Conservation (phyloP, 2,797 vertebrate species). For the Aldrovandia affinis region DNA sequence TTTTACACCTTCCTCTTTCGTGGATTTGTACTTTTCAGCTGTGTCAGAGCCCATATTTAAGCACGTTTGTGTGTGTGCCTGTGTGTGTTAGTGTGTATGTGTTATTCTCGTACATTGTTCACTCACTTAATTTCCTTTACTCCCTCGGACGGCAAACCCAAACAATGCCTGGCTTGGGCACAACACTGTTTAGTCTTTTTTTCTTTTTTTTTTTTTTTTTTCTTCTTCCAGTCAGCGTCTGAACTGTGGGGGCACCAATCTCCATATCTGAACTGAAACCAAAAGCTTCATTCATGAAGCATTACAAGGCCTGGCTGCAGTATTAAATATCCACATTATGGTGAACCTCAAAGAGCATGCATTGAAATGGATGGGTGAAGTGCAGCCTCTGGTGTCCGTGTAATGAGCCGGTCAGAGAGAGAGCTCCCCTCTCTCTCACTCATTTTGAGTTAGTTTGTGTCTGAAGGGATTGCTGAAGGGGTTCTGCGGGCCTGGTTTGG, state of each 20-base stretch:
- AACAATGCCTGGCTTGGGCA: slow-evolving; percentile 36
- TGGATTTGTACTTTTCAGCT: too few relatives aligned
- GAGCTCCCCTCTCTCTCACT: background rate
- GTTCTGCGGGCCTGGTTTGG: background rate
- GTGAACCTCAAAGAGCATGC: slow-evolving; percentile 40
- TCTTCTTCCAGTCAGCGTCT: slow-evolving; percentile 36
- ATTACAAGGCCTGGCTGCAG: slow-evolving; percentile 65
- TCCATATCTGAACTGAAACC: slow-evolving; percentile 56
- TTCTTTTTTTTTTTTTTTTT: slow-evolving; percentile 31
- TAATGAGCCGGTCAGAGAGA: background rate
- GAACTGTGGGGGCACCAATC: slow-evolving; percentile 47
- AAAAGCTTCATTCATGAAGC: slow-evolving; percentile 60
- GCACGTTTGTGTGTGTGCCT: background rate
- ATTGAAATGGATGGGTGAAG: background rate
- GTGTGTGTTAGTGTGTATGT: background rate
- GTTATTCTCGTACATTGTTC: background rate
- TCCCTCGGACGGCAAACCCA: slow-evolving; percentile 7
- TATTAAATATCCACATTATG: slow-evolving; percentile 71
- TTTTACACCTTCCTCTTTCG: background rate
- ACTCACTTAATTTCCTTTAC: slow-evolving; percentile 12
- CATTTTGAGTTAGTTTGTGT: background rate
- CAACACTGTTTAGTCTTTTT: too few relatives aligned
- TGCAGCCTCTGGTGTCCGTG: background rate
- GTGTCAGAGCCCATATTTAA: background rate
- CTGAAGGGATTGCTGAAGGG: background rate